phyloP scores from a whole-genome alignment of 2,797 vertebrate species.

The Gymnoscopelus microlampas region DNA sequence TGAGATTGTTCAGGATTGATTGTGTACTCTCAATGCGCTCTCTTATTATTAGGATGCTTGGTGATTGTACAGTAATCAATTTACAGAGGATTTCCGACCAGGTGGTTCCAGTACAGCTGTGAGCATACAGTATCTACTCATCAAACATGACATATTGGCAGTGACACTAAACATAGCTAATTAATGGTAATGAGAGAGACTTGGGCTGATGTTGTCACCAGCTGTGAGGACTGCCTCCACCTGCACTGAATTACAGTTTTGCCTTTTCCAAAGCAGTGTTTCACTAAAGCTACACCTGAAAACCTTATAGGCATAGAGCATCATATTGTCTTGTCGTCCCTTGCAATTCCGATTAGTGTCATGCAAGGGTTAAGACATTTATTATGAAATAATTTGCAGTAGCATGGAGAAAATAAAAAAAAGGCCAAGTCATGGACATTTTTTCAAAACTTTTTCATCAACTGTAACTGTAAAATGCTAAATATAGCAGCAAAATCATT shows the following conservation, averaged over 20 bases:
- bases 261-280: slow-evolving; percentile 42
- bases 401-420: slow-evolving; percentile 20
- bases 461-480: slow-evolving; percentile 25
- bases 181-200: slow-evolving; percentile 72
- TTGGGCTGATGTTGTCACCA: slow-evolving; percentile 74
- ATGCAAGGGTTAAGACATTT: neutral
- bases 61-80: slow-evolving; percentile 68
- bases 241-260: slow-evolving; percentile 41
- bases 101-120: slow-evolving; percentile 62
- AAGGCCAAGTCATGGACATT: slow-evolving; percentile 30
- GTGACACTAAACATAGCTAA: slow-evolving; percentile 77
- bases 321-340: neutral
- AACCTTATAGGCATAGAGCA: slow-evolving; percentile 7
- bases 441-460: neutral
- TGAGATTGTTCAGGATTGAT: slow-evolving; percentile 47
- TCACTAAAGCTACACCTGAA: slow-evolving; percentile 28
- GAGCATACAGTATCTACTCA: slow-evolving; percentile 56
- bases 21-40: slow-evolving; percentile 49
- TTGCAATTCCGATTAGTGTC: neutral
- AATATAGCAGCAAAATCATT: neutral
- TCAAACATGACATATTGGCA: slow-evolving; percentile 72
- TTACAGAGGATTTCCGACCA: slow-evolving; percentile 52
- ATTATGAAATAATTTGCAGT: slow-evolving; percentile 8
- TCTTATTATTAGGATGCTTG: slow-evolving; percentile 52
- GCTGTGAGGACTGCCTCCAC: slow-evolving; percentile 61